Conservation (phyloP, 35 echinoderm and acorn worm genomes). For the Holothuria glaberrima region DNA sequence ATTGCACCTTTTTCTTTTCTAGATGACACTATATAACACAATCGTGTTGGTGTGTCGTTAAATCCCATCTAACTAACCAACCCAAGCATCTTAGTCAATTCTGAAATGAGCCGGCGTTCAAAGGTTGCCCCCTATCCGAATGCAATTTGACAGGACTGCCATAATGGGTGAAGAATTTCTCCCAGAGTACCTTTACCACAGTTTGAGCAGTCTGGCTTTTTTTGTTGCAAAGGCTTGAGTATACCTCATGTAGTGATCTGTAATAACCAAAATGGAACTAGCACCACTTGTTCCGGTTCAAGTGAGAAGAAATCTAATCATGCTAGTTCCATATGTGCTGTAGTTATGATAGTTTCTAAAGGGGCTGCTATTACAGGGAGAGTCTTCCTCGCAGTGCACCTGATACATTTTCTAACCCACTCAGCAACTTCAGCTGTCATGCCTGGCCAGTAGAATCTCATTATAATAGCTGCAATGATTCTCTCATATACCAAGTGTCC, state of each 20-base stretch:
- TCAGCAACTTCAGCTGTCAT: slow-evolving; percentile 45
- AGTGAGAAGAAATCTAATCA: slow-evolving; percentile 73
- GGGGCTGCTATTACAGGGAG: slow-evolving; percentile 40
- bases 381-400: slow-evolving; percentile 63
- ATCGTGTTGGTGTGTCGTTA: too few species aligned
- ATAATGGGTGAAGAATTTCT: slow-evolving; percentile 65
- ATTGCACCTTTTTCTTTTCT: too few species aligned
- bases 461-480: neutral
- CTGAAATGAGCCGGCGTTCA: slow-evolving; percentile 49
- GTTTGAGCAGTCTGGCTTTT: slow-evolving; percentile 55
- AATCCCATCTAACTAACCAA: too few species aligned
- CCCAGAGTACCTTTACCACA: slow-evolving; percentile 69
- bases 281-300: slow-evolving; percentile 56
- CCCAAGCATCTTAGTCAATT: slow-evolving; percentile 50
- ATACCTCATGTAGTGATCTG: slow-evolving; percentile 70
- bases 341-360: slow-evolving; percentile 60
- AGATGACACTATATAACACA: too few species aligned
- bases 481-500: slow-evolving; percentile 59
- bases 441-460: slow-evolving; percentile 65
- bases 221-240: slow-evolving; percentile 60
- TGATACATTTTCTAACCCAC: slow-evolving; percentile 51
- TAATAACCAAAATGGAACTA: slow-evolving; percentile 59
- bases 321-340: slow-evolving; percentile 63
- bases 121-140: slow-evolving; percentile 66
- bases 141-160: slow-evolving; percentile 53